A percentile compares a stretch with the other conserved stretches of the same genome.
Evolutionary conservation across 2,113 vertebrate species (phyloP).

Genomic region (Eptesicus fuscus): DNA sequence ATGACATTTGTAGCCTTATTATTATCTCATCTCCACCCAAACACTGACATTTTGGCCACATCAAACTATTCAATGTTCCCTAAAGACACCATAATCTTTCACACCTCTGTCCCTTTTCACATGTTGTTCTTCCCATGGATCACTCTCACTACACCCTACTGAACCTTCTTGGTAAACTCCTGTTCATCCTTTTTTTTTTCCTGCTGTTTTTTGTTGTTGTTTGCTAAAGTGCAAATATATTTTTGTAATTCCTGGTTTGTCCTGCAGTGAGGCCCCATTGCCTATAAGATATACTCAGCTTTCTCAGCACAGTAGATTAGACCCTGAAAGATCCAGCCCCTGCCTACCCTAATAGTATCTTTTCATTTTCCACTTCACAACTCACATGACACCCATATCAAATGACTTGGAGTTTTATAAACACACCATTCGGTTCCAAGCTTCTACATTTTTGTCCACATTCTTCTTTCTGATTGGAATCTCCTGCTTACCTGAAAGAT

Average conservation of each 20-base stretch:
- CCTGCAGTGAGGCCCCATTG: background rate
- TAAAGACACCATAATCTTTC: background rate
- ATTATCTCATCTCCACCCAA: background rate
- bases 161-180: background rate
- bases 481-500: background rate
- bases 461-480: background rate
- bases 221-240: background rate
- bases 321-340: background rate
- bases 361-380: background rate
- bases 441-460: background rate
- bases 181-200: constrained; percentile 18
- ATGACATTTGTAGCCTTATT: background rate
- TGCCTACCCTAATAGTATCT: background rate
- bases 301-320: constrained; percentile 18
- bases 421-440: background rate
- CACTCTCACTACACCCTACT: background rate
- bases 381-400: background rate
- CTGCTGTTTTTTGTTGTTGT: background rate
- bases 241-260: constrained; percentile 8
- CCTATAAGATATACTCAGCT: background rate
- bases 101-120: background rate
- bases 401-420: background rate
- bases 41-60: background rate
- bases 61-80: background rate
- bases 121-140: background rate